Percentiles rank a stretch among this genome's conserved stretches.
phyloP scores from a whole-genome alignment of 1,140 invertebrate genomes.

The Nasonia vitripennis region DNA sequence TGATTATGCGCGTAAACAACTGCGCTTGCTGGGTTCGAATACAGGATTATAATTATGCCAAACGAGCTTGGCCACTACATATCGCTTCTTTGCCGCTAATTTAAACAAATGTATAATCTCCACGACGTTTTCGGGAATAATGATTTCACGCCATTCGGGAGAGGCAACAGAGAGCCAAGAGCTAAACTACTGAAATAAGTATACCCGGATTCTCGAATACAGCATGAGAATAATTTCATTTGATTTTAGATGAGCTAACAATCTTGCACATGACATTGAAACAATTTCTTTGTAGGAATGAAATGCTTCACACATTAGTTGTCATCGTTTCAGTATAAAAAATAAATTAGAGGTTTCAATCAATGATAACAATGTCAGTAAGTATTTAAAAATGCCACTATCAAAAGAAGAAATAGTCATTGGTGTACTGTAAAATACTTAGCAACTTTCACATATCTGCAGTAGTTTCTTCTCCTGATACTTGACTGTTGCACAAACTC shows the following conservation, averaged over 20 bases:
- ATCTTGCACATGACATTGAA: background rate
- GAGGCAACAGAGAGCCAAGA: conserved; percentile 31
- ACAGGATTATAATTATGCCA: conserved; percentile 43
- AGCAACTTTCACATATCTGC: background rate
- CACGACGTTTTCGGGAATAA: conserved; percentile 19
- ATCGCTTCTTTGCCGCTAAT: conserved; percentile 13
- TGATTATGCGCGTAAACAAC: conserved; percentile 44
- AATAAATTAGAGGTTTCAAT: background rate
- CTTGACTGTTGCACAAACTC: conserved; percentile 25
- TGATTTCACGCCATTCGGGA: background rate
- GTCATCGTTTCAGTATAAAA: background rate
- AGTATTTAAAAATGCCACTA: background rate
- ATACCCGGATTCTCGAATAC: background rate
- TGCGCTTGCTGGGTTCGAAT: conserved; percentile 40
- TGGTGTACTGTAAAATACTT: background rate
- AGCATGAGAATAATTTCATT: background rate
- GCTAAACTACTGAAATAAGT: conserved; percentile 30
- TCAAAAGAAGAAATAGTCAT: background rate
- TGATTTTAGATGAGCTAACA: background rate
- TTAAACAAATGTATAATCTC: conserved; percentile 51
- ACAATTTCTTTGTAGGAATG: conserved; percentile 18
- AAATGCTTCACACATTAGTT: conserved; percentile 3
- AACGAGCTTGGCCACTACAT: conserved; percentile 35
- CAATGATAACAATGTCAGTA: background rate
- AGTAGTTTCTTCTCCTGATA: conserved; percentile 30